Percentiles rank a stretch among this genome's conserved stretches.
Evolutionary conservation across 2,888 invertebrate species (phyloP).

Genomic region (Melanostoma mellinum): DNA sequence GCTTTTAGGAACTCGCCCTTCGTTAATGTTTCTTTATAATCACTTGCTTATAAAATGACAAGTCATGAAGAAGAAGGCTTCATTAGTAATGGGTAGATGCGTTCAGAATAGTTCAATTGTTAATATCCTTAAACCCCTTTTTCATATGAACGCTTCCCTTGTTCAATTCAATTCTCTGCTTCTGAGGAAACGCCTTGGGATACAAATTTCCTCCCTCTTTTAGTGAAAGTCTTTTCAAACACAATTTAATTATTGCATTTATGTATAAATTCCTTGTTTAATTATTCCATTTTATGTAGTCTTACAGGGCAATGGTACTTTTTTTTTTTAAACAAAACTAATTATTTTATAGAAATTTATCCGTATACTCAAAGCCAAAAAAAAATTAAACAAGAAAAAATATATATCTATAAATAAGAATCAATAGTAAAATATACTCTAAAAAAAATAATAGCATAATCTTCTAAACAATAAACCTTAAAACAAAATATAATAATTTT

Average conservation of each 20-base stretch:
- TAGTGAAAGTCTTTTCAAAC: not conserved
- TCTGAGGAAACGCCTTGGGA: too few species aligned
- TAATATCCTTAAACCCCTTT: too few species aligned
- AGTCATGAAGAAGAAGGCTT: too few species aligned
- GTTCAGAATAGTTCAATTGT: too few species aligned
- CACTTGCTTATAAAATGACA: too few species aligned
- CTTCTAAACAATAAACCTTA: conserved; percentile 33
- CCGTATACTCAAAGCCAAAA: conserved; percentile 66
- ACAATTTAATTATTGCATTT: conserved; percentile 35
- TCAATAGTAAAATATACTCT: conserved; percentile 69
- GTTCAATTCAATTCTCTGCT: too few species aligned
- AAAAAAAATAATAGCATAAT: conserved; percentile 54
- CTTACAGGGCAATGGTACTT: conserved; percentile 65
- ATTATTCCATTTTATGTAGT: conserved; percentile 44
- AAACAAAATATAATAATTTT: conserved; percentile 29
- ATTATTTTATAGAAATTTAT: conserved; percentile 23
- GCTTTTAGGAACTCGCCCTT: too few species aligned
- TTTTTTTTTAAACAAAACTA: conserved; percentile 32
- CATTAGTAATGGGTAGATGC: too few species aligned
- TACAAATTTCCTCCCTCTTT: too few species aligned
- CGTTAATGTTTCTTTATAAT: too few species aligned
- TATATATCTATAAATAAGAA: conserved; percentile 39
- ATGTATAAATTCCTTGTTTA: conserved; percentile 33
- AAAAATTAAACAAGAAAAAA: conserved; percentile 37
- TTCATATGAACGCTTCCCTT: too few species aligned